phyloP scores from a whole-genome alignment of 1,140 invertebrate genomes.

The Atopsyche davidsoni region DNA sequence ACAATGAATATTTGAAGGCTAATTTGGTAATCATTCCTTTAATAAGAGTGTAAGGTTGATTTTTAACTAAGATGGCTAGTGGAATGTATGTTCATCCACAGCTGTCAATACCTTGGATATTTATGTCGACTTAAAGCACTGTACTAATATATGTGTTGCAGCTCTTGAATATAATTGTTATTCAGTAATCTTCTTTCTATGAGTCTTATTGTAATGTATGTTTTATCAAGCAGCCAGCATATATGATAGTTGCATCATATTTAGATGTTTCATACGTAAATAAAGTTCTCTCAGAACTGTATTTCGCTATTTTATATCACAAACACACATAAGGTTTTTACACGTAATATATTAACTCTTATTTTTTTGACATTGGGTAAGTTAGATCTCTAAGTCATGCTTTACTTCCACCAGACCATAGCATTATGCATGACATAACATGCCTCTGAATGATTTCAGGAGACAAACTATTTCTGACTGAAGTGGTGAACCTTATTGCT shows the following conservation, averaged over 20 bases:
- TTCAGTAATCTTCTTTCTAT: slow-evolving; percentile 6
- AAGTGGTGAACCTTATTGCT: background rate
- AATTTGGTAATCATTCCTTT: slow-evolving; percentile 12
- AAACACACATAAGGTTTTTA: background rate
- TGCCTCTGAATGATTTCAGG: background rate
- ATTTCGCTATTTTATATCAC: slow-evolving; percentile 9
- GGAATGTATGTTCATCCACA: background rate
- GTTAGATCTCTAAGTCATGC: background rate
- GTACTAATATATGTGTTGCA: slow-evolving; percentile 5
- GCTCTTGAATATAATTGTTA: slow-evolving; percentile 10
- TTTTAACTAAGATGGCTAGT: background rate
- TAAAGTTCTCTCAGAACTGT: slow-evolving; percentile 10
- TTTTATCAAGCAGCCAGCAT: slow-evolving; percentile 12
- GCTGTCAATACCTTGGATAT: background rate
- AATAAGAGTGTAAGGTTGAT: background rate
- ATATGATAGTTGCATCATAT: slow-evolving; percentile 9
- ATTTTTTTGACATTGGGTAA: background rate
- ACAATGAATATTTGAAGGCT: slow-evolving; percentile 20
- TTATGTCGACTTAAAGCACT: slow-evolving; percentile 2
- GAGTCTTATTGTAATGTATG: slow-evolving; percentile 6
- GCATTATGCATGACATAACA: too few relatives aligned
- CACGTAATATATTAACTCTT: background rate
- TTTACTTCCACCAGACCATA: background rate
- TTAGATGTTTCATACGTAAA: slow-evolving; percentile 18
- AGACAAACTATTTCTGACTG: slow-evolving; percentile 3